Conservation (phyloP, 2,113 vertebrate species). For the Anoura caudifer region DNA sequence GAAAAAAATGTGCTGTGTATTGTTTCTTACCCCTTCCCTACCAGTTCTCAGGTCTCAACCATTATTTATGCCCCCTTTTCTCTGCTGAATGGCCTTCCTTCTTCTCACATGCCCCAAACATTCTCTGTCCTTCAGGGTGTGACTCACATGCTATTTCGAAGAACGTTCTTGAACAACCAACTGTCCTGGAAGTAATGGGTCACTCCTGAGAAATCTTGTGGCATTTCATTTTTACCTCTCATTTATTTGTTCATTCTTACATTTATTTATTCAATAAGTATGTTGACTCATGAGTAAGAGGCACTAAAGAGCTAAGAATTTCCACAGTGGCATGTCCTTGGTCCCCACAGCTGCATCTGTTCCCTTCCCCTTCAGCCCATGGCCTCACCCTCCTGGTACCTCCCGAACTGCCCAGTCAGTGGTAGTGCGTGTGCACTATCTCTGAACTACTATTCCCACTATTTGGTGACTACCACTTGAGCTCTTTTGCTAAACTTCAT, state of each 20-base stretch:
- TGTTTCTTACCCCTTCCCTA: not conserved
- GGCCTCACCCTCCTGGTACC: not conserved
- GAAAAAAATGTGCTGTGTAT: not conserved
- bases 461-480: not conserved
- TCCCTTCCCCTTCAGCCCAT: not conserved
- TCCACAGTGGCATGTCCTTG: not conserved
- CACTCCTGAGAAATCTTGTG: not conserved
- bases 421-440: not conserved
- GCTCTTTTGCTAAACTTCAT: not conserved
- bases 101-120: not conserved
- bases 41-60: not conserved
- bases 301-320: not conserved
- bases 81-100: not conserved
- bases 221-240: not conserved
- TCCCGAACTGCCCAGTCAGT: not conserved
- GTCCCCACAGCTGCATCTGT: no score
- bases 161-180: not conserved
- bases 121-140: not conserved
- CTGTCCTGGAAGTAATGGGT: not conserved
- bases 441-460: not conserved
- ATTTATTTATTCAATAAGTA: not conserved
- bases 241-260: not conserved
- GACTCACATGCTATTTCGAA: not conserved
- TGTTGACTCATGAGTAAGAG: not conserved
- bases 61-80: not conserved